Conservation (phyloP, 2,888 invertebrate genomes). For the Mesorhabditis spiculigera region DNA sequence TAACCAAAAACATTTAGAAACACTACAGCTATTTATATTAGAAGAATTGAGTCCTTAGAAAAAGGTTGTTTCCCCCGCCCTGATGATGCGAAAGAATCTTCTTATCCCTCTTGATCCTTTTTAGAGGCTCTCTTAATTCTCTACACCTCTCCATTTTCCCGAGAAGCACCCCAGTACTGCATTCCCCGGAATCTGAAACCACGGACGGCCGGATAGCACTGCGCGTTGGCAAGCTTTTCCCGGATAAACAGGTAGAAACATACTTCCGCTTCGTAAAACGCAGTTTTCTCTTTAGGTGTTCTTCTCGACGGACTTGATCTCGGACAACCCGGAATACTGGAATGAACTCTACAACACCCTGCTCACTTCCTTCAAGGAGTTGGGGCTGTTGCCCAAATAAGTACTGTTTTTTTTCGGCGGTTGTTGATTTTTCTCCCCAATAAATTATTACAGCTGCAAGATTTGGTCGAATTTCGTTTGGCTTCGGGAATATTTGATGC, state of each 20-base stretch:
- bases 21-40: too few species aligned
- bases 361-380: too few species aligned
- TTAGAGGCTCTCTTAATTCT: background rate
- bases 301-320: background rate
- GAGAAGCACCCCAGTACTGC: background rate
- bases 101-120: background rate
- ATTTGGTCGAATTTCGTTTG: too few species aligned
- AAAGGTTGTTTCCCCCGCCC: too few species aligned
- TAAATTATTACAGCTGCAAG: too few species aligned
- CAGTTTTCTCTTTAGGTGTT: slow-evolving; percentile 1
- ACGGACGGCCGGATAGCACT: background rate
- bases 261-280: background rate
- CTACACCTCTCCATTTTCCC: background rate
- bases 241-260: background rate
- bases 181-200: background rate
- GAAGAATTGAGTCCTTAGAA: too few species aligned
- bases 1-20: too few species aligned
- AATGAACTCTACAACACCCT: background rate
- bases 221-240: background rate
- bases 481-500: too few species aligned
- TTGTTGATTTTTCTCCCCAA: too few species aligned
- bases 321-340: background rate
- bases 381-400: too few species aligned
- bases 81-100: too few species aligned
- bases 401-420: too few species aligned